These are phyloP conservation scores for Nebria salina DNA, from an alignment of 2,888 invertebrate species.

Conservation along the genomic window DNA sequence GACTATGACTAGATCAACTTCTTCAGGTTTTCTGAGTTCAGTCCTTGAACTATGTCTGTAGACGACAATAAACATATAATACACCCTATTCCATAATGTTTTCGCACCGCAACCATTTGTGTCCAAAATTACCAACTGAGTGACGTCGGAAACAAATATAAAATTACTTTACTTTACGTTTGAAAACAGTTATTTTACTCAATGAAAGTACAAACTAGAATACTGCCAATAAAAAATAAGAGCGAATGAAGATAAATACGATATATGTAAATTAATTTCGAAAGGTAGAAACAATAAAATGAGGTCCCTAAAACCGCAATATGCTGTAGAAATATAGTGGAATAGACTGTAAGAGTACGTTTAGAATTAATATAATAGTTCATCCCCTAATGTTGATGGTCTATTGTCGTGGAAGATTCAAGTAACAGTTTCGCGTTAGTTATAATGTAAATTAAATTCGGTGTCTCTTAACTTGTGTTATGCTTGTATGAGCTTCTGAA, in stretches of 20 bases:
- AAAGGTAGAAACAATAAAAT: too few relatives aligned
- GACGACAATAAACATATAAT: neutral
- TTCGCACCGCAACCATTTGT: too few relatives aligned
- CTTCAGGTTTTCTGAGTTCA: neutral
- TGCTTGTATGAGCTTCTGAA: neutral
- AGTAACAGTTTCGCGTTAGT: neutral
- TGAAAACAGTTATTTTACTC: too few relatives aligned
- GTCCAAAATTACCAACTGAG: too few relatives aligned
- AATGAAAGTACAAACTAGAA: too few relatives aligned
- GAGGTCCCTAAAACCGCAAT: neutral
- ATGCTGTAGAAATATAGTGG: neutral
- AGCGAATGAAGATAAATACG: too few relatives aligned
- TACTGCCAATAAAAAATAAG: too few relatives aligned
- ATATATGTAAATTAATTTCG: too few relatives aligned
- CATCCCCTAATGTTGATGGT: neutral
- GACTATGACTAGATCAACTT: conserved; percentile 19
- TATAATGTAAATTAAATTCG: conserved; percentile 1
- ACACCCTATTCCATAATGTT: too few relatives aligned
- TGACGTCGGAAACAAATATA: too few relatives aligned
- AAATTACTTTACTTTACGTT: too few relatives aligned
- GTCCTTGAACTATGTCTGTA: neutral
- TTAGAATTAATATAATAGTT: neutral
- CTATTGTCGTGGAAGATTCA: neutral
- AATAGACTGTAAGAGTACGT: neutral
- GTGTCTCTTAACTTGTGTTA: neutral